Evolutionary conservation across 2,113 vertebrate genomes (phyloP).

Genomic region (Jacana jacana): DNA sequence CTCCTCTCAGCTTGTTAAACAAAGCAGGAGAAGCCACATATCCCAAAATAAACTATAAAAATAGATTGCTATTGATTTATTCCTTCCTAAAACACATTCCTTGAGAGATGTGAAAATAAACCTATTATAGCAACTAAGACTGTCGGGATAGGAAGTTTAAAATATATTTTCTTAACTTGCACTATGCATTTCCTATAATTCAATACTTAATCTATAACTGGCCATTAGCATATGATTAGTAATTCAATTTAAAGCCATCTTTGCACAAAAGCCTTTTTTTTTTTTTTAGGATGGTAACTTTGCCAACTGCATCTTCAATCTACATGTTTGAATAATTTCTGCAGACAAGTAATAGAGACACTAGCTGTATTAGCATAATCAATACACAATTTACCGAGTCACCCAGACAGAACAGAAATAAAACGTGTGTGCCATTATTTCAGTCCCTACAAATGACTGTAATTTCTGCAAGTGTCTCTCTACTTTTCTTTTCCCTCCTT

Average conservation of each 20-base stretch:
- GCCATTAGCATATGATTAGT: conserved; percentile 42
- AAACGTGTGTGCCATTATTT: conserved; percentile 66
- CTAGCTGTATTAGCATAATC: conserved; percentile 78
- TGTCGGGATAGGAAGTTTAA: neutral
- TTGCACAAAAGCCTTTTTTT: conserved; percentile 47
- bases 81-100: conserved; percentile 61
- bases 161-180: conserved; percentile 33
- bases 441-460: conserved; percentile 70
- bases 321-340: conserved; percentile 74
- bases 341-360: conserved; percentile 77
- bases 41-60: conserved; percentile 74
- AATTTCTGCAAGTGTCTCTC: conserved; percentile 56
- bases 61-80: conserved; percentile 76
- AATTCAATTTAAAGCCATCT: conserved; percentile 55
- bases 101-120: conserved; percentile 70
- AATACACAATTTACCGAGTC: conserved; percentile 80
- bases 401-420: conserved; percentile 74
- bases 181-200: conserved; percentile 57
- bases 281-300: conserved; percentile 28
- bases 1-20: conserved; percentile 62
- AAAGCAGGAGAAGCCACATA: conserved; percentile 63
- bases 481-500: neutral
- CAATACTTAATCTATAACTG: conserved; percentile 50
- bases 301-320: conserved; percentile 67
- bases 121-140: conserved; percentile 6